phyloP scores from a whole-genome alignment of 2,113 vertebrate species.

The Dipodomys ordii region DNA sequence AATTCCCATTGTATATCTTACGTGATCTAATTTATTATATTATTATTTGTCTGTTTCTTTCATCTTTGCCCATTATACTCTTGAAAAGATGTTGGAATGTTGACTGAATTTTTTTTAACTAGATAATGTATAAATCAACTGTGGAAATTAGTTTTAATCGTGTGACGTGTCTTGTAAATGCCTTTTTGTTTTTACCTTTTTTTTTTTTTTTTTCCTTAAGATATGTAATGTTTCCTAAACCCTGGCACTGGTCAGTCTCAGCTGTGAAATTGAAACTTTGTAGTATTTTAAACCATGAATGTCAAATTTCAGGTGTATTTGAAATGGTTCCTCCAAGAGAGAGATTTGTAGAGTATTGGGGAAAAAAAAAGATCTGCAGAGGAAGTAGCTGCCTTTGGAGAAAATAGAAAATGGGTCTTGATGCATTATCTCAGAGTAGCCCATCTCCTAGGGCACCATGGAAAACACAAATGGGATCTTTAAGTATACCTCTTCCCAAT shows the following conservation, averaged over 20 bases:
- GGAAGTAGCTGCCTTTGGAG: conserved; percentile 87
- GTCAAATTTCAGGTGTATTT: conserved; percentile 91
- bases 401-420: conserved; percentile 88
- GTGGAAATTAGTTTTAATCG: conserved; percentile 83
- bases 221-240: conserved; percentile 86
- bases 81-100: conserved; percentile 73
- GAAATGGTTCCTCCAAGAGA: conserved; percentile 89
- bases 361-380: conserved; percentile 72
- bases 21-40: conserved; percentile 79
- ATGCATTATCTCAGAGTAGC: conserved; percentile 85
- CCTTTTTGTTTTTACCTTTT: conserved; percentile 48
- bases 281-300: conserved; percentile 94
- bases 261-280: conserved; percentile 89
- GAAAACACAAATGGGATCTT: conserved; percentile 89
- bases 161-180: conserved; percentile 83
- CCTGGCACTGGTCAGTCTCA: conserved; percentile 86
- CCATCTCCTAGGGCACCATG: conserved; percentile 87
- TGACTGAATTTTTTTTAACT: conserved; percentile 69
- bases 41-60: conserved; percentile 73
- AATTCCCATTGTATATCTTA: conserved; percentile 72
- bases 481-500: conserved; percentile 87
- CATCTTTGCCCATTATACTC: conserved; percentile 72
- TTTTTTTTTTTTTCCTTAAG: conserved; percentile 67
- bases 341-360: conserved; percentile 86
- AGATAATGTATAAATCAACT: conserved; percentile 78